These are phyloP conservation scores for Bursaphelenchus mucronatus DNA, from an alignment of 1,140 invertebrate genomes.

Conservation along the genomic window DNA sequence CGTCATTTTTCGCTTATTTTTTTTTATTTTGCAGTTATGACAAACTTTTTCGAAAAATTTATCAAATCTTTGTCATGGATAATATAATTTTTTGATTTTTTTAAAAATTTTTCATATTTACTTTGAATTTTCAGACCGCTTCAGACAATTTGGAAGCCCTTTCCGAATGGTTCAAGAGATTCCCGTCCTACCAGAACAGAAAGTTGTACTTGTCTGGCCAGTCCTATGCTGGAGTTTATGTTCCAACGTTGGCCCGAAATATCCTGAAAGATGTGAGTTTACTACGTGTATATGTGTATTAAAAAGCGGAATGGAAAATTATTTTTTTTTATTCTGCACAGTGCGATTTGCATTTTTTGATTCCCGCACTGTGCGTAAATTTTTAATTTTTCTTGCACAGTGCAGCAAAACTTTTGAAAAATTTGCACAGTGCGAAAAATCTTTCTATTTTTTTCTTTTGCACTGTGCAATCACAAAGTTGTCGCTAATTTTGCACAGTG, in stretches of 20 bases:
- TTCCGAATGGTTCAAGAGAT: constrained; percentile 64
- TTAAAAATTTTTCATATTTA: background rate
- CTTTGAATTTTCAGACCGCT: constrained; percentile 43
- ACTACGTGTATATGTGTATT: too few relatives aligned
- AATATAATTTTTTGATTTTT: background rate
- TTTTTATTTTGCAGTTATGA: background rate
- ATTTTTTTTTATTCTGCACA: too few relatives aligned
- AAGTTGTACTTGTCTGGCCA: constrained; percentile 64
- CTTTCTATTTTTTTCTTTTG: too few relatives aligned
- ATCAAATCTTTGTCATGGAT: background rate
- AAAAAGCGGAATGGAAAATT: too few relatives aligned
- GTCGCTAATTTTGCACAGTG: too few relatives aligned
- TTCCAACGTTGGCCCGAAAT: constrained; percentile 62
- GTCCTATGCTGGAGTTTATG: constrained; percentile 63
- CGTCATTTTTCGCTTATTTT: background rate
- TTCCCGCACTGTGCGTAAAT: too few relatives aligned
- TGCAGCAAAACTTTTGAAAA: too few relatives aligned
- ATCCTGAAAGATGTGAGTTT: constrained; percentile 31
- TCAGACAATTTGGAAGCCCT: constrained; percentile 63
- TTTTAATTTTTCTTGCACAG: too few relatives aligned
- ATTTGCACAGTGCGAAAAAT: too few relatives aligned
- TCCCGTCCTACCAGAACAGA: constrained; percentile 63
- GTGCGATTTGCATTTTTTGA: too few relatives aligned
- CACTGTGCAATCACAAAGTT: too few relatives aligned
- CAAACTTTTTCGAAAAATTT: background rate